Evolutionary conservation across 1,140 invertebrate species (phyloP), one percentile per base, ranked within the genome.

Genomic region (Kradibia gibbosae): DNA sequence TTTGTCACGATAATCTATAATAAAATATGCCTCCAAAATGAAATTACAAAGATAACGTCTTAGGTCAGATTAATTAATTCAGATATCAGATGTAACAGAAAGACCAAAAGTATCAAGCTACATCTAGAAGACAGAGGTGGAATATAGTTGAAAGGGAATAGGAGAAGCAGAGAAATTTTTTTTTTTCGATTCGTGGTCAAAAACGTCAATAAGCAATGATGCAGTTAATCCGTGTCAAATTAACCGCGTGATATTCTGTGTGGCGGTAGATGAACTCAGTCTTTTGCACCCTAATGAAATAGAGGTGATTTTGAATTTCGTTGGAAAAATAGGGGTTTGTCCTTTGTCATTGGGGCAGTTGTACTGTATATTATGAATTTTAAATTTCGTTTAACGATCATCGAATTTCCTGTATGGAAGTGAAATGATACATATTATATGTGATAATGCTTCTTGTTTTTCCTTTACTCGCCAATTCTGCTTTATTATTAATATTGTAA

Each of bases 211-310:
- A 67, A 74, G 53, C 78, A 72, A 15, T 28, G 42, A 42, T 55
- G 60, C 60, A 75, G 71, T 75, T 81, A 74, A 80, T 80, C 78
- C 71, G 42, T 31, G 31, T 36, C 57, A 80, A 80, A 80, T 80
- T 80, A 65, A 80, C 25, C 70, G 78, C 67, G 53, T 39, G 55
- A 73, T 73, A 80, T 80, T 80, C 57, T 42, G n/a, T 48, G 53
- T 53, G 20, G 34, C 65, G 50, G 50, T 28, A 50, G 65, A 73
- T 17, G 28, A 55, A 73, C 70, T 39, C 25, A 34, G 20, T 65
- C n/a, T 50, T 28, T 22, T 34, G 13, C 70, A 36, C 1, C 55
- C n/a, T 28, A 17, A 67, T 34, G 39, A 20, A 31, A 72, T 28
- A 31, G 70, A 72, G 70, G 22, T 25, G 22, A 48, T 73, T 73